phyloP scores from a whole-genome alignment of 1,140 invertebrate genomes.

The Tetramorium simillimum region DNA sequence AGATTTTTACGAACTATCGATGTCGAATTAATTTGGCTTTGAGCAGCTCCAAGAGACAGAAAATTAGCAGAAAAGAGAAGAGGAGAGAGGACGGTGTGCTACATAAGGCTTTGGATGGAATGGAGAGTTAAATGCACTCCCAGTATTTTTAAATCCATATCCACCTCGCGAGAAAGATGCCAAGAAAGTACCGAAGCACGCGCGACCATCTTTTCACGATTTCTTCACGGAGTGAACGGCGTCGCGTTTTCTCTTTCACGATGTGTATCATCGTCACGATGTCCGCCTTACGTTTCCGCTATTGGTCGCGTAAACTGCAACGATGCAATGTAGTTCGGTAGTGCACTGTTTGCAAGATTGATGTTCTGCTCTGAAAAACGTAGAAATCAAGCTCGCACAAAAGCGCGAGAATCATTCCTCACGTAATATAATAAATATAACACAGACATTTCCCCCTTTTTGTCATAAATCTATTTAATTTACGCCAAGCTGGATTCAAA shows the following conservation, averaged over 20 bases:
- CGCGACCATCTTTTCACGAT: conserved; percentile 3
- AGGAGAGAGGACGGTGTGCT: not conserved
- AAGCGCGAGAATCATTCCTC: not conserved
- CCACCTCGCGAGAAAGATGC: not conserved
- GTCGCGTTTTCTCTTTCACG: conserved; percentile 38
- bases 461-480: conserved; percentile 12
- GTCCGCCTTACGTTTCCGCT: conserved; percentile 24
- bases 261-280: conserved; percentile 34
- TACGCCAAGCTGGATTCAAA: not conserved
- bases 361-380: conserved; percentile 33
- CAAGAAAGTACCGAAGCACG: conserved; percentile 5
- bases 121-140: conserved; percentile 1
- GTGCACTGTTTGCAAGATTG: conserved; percentile 33
- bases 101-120: conserved; percentile 10
- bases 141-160: conserved; percentile 33
- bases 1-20: conserved; percentile 67
- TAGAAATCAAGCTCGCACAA: not conserved
- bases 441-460: not conserved
- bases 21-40: conserved; percentile 53
- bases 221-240: conserved; percentile 19
- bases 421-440: conserved; percentile 7
- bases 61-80: not conserved
- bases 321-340: conserved; percentile 3
- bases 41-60: not conserved
- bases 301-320: conserved; percentile 38